phyloP scores from a whole-genome alignment of 1,140 invertebrate genomes.

The Wiebesia pumilae region DNA sequence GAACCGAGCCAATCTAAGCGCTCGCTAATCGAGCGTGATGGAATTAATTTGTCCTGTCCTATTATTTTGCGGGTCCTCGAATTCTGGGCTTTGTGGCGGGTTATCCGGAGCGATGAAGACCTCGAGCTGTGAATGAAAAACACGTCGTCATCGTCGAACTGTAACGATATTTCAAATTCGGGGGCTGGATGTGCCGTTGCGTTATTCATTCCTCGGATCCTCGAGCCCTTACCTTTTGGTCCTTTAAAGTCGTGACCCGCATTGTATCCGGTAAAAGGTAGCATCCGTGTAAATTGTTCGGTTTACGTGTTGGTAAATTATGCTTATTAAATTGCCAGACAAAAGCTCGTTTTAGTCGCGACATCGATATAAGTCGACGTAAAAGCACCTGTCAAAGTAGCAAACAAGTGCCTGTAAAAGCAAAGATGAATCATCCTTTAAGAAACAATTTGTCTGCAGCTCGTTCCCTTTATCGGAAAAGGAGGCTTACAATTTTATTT shows the following conservation, averaged over 20 bases:
- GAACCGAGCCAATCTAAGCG: background rate
- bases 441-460: background rate
- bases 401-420: background rate
- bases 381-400: background rate
- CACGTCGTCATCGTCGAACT: background rate
- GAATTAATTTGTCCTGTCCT: slow-evolving; percentile 6
- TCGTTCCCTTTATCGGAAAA: background rate
- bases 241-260: background rate
- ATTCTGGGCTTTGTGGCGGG: background rate
- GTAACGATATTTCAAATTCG: background rate
- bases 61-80: background rate
- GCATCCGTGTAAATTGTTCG: background rate
- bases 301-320: background rate
- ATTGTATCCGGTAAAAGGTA: background rate
- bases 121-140: background rate
- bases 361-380: background rate
- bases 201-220: background rate
- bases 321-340: background rate
- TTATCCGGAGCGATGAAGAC: background rate
- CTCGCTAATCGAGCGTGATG: background rate
- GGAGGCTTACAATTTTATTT: background rate
- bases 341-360: background rate
- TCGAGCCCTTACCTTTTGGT: slow-evolving; percentile 1
- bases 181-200: background rate
- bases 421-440: slow-evolving; percentile 3